Evolutionary conservation across 2,888 invertebrate genomes (phyloP), one percentile per base, ranked within the genome.

Genomic region (Hermodice carunculata): DNA sequence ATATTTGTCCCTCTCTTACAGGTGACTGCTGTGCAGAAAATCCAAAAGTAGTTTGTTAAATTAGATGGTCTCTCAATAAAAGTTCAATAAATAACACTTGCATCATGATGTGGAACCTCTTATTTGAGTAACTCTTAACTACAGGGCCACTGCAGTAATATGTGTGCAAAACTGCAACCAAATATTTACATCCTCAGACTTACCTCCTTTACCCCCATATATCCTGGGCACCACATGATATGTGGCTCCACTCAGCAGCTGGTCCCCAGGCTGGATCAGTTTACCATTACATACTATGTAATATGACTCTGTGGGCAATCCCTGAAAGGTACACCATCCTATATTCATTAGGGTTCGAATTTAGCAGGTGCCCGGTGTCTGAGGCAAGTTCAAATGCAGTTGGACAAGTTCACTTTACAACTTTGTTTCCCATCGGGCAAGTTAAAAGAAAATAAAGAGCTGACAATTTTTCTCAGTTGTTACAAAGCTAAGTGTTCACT

Each of bases 141-240:
- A 8, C 8, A 17, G 29, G 29, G 5, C n/a, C 19, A 57, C 44
- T 17, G 29, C 48, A 24, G 22, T 17, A 46, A 59, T 32, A 48
- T 51, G n/a, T 58, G n/a, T 26, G 28, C 14, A 37, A 54, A 31
- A 26, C 53, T 53, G 42, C 28, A 42, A 6, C 5, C 26, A 4
- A 34, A 24, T 24, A 40, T 44, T 29, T n/a, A n/a, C n/a, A n/a
- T n/a, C n/a, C n/a, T n/a, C n/a, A 53, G 19, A 63, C 67, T 70
- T 78, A 69, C 96, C 96, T 70, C 97, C 97, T 88, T 97, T 97
- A 0, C 97, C 97, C 5, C 96, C 96, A 54, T 89, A 77, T 4
- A 93, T 78, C 48, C 82, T 75, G 17, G 81, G 79, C 14, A 77
- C 61, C 31, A 92, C 85, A 73, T 90, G 88, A 34, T 84, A 84